phyloP scores from a whole-genome alignment of 2,113 vertebrate genomes.

The Mastomys natalensis region DNA sequence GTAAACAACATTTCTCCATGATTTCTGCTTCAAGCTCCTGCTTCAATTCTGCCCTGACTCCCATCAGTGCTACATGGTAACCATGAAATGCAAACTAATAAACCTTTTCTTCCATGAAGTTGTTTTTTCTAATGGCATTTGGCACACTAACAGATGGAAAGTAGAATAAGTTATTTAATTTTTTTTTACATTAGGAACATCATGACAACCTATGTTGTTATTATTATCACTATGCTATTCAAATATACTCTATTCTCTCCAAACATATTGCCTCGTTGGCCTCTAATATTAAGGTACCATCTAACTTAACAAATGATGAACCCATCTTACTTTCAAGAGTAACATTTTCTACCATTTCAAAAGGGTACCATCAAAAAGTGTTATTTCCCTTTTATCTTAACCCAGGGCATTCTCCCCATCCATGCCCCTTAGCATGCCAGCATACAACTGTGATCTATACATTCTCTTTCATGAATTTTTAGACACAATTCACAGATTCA shows the following conservation, averaged over 20 bases:
- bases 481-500: neutral
- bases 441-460: neutral
- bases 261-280: neutral
- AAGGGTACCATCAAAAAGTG: neutral
- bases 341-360: neutral
- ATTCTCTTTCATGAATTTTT: conserved; percentile 62
- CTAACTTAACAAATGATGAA: neutral
- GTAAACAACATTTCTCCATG: neutral
- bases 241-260: neutral
- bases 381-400: conserved; percentile 18
- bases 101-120: neutral
- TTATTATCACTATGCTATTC: neutral
- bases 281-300: neutral
- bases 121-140: neutral
- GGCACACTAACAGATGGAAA: too few relatives aligned
- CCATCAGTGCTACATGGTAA: neutral
- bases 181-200: neutral
- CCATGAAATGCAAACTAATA: too few relatives aligned
- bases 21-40: neutral
- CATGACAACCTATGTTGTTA: neutral
- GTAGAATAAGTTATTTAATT: neutral
- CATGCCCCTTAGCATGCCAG: neutral
- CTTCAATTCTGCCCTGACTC: neutral
- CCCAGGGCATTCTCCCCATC: neutral
- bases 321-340: neutral